Evolutionary conservation across 2,888 invertebrate species (phyloP), one percentile per base, ranked within the genome.

Genomic region (Leuctra nigra): DNA sequence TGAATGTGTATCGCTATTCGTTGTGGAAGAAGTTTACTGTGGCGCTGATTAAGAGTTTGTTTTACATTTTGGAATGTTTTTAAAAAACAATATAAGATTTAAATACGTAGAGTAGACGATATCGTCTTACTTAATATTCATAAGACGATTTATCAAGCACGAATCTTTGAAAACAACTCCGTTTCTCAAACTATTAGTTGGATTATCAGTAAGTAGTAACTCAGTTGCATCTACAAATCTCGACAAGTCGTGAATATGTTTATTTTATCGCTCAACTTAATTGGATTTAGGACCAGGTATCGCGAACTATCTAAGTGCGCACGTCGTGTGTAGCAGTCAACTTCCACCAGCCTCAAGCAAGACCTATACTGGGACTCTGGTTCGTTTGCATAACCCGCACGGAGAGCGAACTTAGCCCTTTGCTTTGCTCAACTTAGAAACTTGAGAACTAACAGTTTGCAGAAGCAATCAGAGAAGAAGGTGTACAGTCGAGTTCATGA

Each of bases 391-490:
- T 47, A 47, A 47, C 47, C n/a, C n/a, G n/a, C n/a, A n/a, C n/a
- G n/a, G n/a, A n/a, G 47, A 47, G 25, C 29, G 16, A 39, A 39
- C 23, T 14, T 47, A 25, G 47, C 25, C 47, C 16, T 47, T 47
- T 47, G 47, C 47, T 23, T 29, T 16, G 47, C 25, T 18, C 38
- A 46, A 47, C 47, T 47, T 47, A 11, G 25, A 16, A 47, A 47
- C 47, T 47, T 20, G 39, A 39, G 58, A 58, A 55, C 54, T 50
- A 58, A 58, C 58, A 58, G 58, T 58, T 58, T 58, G 58, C 38
- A 55, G 58, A 58, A 58, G 58, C 58, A 58, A 58, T 58, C 58
- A 54, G 50, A 46, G 56, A 53, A 56, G 53, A 53, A 56, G 53
- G 36, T 24, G 55, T 50, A 55, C 55, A 47, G 23, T 55, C 55